Base-by-base conservation (phyloP, 2,113 vertebrate genomes). In the Cynopterus brachyotis region DNA sequence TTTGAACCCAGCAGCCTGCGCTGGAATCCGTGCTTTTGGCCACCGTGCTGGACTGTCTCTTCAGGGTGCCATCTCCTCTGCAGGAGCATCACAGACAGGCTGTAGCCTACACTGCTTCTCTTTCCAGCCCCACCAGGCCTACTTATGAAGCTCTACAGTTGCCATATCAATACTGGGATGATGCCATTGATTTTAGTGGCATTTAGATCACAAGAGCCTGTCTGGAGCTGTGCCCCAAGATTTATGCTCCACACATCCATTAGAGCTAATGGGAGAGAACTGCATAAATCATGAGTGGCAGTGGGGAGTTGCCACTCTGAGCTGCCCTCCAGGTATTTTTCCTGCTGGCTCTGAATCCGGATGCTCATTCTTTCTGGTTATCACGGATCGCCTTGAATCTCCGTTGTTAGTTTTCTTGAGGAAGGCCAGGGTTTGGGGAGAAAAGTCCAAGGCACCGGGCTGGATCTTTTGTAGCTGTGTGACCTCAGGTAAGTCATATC, bases 171-270 rank as follows among this genome's bases (percentile, higher is more conserved):
- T 95, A 69, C 76, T 79, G 79, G 97, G 83, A 92, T 8, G 15
- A 81, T 45, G n/a, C 40, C 96, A 96, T 96, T 82, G 92, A 96
- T 91, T 97, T 45, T 91, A 94, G 94, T 50, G 97, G 88, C 89
- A 97, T 98, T 98, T 97, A 97, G 96, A 97, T 97, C 93, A 91
- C 92, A 96, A 0, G 35, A 95, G 82, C 69, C 85, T 96, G 93
- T 96, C 97, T 97, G 97, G 95, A 98, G 86, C 87, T 55, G 87
- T 10, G 67, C 50, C 96, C 96, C 80, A 28, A 97, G 98, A 97
- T 97, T 98, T 97, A 98, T 93, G 97, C 96, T 91, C 79, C 96
- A 93, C 83, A 24, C 37, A 95, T 85, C 97, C 24, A 87, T 96
- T 97, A 96, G 75, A 55, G 92, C 91, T 97, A 98, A 98, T 97